Conservation (phyloP, 1,140 invertebrate genomes). For the Drosophila orosa region DNA sequence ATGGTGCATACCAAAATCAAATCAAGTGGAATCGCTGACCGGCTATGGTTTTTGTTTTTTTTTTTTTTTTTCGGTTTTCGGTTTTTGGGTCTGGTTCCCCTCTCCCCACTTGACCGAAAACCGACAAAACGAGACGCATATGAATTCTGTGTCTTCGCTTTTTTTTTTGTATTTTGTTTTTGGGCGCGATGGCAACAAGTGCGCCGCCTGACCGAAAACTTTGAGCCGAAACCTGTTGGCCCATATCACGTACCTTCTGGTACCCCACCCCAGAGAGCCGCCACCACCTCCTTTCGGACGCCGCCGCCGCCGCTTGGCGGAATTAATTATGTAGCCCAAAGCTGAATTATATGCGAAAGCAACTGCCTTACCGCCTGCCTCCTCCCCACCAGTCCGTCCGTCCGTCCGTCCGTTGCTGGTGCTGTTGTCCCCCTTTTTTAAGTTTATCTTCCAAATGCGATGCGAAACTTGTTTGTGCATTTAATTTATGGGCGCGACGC, state of each 20-base stretch:
- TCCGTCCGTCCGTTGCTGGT: constrained; percentile 1
- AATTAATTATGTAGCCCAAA: constrained; percentile 83
- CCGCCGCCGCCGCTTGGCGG: constrained; percentile 57
- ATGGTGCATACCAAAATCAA: constrained; percentile 81
- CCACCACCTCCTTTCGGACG: constrained; percentile 44
- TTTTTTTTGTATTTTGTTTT: constrained; percentile 38
- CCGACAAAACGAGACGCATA: constrained; percentile 70
- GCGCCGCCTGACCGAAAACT: constrained; percentile 53
- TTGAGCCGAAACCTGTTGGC: constrained; percentile 74
- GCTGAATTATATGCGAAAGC: constrained; percentile 82
- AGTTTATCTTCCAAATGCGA: constrained; percentile 70
- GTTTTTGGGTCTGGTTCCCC: constrained; percentile 36
- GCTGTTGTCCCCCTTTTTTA: constrained; percentile 60
- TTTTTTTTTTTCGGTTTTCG: constrained; percentile 22
- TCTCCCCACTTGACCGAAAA: constrained; percentile 45
- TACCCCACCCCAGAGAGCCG: constrained; percentile 39
- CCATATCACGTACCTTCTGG: constrained; percentile 77
- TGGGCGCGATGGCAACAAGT: constrained; percentile 71
- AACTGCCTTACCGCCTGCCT: constrained; percentile 39
- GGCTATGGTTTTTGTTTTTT: constrained; percentile 19
- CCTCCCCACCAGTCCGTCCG: constrained; percentile 14
- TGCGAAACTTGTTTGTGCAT: constrained; percentile 80
- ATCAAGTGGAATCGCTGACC: constrained; percentile 75
- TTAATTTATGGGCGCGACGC: constrained; percentile 80
- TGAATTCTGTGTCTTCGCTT: constrained; percentile 49